Percentiles rank a stretch among this genome's conserved stretches.
phyloP scores from a whole-genome alignment of 2,797 vertebrate species.

The Malurus leucopterus region DNA sequence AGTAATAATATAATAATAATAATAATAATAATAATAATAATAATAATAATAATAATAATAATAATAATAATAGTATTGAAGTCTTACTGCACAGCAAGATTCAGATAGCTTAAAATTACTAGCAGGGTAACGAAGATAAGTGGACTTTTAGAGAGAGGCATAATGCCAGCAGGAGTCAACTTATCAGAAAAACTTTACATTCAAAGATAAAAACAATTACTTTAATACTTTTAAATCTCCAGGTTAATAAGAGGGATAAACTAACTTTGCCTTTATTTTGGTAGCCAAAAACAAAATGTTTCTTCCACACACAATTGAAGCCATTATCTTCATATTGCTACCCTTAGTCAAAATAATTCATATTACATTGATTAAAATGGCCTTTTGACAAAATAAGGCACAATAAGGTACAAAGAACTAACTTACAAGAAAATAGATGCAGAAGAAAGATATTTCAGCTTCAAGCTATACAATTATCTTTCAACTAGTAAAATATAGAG shows the following conservation, averaged over 20 bases:
- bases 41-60: background rate
- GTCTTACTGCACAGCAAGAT: background rate
- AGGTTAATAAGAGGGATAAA: background rate
- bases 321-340: background rate
- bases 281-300: background rate
- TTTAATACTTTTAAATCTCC: background rate
- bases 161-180: constrained; percentile 17
- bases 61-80: background rate
- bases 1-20: background rate
- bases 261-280: background rate
- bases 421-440: too few species aligned
- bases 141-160: constrained; percentile 5
- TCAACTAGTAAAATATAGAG: background rate
- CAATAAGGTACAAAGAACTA: background rate
- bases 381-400: background rate
- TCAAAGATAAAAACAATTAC: constrained; percentile 33
- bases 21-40: background rate
- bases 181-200: constrained; percentile 14
- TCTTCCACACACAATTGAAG: background rate
- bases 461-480: background rate
- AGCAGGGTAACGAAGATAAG: constrained; percentile 28
- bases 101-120: background rate
- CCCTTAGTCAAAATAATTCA: background rate
- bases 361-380: background rate
- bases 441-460: background rate